Evolutionary conservation across 2,113 vertebrate genomes (phyloP).

Genomic region (Odobenus rosmarus): DNA sequence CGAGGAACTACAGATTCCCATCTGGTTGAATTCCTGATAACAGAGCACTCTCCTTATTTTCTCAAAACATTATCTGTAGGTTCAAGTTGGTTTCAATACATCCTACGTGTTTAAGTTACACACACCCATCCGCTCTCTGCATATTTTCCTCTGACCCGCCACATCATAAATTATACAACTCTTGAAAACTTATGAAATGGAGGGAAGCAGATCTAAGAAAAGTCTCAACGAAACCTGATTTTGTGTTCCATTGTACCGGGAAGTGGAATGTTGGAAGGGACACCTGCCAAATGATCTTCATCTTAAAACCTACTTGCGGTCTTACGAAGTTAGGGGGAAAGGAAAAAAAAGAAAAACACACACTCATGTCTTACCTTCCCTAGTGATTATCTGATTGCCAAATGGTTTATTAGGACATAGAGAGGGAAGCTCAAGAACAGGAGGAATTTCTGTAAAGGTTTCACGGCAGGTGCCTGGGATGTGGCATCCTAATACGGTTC

Average conservation of each 20-base stretch:
- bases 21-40: background rate
- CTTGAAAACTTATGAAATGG: background rate
- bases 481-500: fast-evolving
- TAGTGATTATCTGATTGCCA: background rate
- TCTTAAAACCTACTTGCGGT: constrained; percentile 36
- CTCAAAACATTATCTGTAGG: background rate
- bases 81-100: too few relatives aligned
- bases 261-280: background rate
- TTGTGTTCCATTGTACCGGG: constrained; percentile 42
- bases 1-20: background rate
- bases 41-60: too few relatives aligned
- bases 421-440: background rate
- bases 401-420: background rate
- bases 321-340: background rate
- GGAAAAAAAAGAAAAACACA: background rate
- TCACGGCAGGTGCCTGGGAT: background rate
- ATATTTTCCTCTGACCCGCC: background rate
- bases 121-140: background rate
- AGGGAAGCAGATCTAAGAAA: constrained; percentile 44
- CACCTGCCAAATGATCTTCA: constrained; percentile 26
- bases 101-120: fast-evolving
- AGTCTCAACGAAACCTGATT: constrained; percentile 4
- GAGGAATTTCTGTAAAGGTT: background rate
- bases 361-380: constrained; percentile 20
- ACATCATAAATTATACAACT: constrained; percentile 35